Conservation (phyloP, 2,113 vertebrate species). For the Menidia beryllina region DNA sequence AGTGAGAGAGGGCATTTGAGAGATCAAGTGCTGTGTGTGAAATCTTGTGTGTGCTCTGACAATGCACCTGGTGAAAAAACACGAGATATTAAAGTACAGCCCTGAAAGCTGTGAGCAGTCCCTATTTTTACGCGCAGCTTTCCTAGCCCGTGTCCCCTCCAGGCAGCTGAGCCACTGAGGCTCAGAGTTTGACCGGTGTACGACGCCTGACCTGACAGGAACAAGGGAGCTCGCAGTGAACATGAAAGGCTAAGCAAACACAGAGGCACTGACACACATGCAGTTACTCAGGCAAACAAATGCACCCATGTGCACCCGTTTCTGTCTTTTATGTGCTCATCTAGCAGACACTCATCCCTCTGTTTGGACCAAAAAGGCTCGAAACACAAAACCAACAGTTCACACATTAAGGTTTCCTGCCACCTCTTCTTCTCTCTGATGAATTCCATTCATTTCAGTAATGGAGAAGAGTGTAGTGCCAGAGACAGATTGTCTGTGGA, state of each 20-base stretch:
- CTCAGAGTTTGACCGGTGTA: conserved; percentile 55
- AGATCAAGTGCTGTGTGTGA: conserved; percentile 29
- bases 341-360: background rate
- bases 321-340: conserved; percentile 16
- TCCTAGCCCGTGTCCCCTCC: conserved; percentile 26
- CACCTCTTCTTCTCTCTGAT: conserved; percentile 30
- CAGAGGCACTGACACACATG: conserved; percentile 10
- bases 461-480: conserved; percentile 37
- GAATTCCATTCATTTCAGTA: conserved; percentile 48
- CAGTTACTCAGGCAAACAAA: conserved; percentile 4
- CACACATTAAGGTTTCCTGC: background rate
- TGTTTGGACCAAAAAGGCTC: conserved; percentile 15
- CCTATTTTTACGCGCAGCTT: conserved; percentile 16
- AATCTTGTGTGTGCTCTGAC: conserved; percentile 23
- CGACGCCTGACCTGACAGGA: conserved; percentile 51
- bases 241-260: conserved; percentile 63
- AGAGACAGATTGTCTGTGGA: conserved; percentile 42
- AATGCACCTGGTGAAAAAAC: conserved; percentile 55
- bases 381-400: conserved; percentile 33
- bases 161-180: conserved; percentile 60
- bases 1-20: conserved; percentile 23
- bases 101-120: conserved; percentile 36
- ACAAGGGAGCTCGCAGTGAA: conserved; percentile 43
- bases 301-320: background rate
- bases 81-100: conserved; percentile 38